phyloP scores from a whole-genome alignment of 2,888 invertebrate species.

The Lasioglossum zephyrum region DNA sequence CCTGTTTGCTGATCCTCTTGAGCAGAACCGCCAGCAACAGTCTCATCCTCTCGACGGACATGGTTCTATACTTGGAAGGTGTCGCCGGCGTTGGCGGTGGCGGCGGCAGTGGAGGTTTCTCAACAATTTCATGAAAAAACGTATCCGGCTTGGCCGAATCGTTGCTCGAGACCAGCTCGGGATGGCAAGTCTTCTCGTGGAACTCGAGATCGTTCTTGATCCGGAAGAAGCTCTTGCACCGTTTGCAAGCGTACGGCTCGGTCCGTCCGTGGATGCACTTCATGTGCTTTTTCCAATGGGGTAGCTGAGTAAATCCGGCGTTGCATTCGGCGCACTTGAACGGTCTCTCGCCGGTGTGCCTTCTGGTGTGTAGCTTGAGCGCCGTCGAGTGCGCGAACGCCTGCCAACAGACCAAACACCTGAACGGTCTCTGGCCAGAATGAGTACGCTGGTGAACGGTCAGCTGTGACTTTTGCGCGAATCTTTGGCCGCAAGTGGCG shows the following conservation, averaged over 20 bases:
- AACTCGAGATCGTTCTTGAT: conserved; percentile 90
- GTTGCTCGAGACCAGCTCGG: conserved; percentile 43
- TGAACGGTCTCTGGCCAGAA: conserved; percentile 92
- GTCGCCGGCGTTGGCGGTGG: not conserved
- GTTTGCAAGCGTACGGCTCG: conserved; percentile 91
- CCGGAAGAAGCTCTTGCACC: conserved; percentile 91
- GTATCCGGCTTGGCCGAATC: not conserved
- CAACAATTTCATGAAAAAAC: conserved; percentile 40
- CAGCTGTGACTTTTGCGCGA: conserved; percentile 93
- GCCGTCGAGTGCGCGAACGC: conserved; percentile 94
- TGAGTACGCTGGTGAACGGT: conserved; percentile 94
- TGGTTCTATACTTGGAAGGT: conserved; percentile 84
- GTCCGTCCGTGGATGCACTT: conserved; percentile 92
- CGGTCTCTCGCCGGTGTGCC: conserved; percentile 94
- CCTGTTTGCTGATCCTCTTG: conserved; percentile 93
- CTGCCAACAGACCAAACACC: conserved; percentile 92
- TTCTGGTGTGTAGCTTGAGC: conserved; percentile 91
- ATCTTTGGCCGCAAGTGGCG: conserved; percentile 91
- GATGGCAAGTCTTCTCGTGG: conserved; percentile 85
- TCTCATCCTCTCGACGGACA: conserved; percentile 91
- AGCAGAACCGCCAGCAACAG: conserved; percentile 92
- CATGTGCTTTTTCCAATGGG: conserved; percentile 96
- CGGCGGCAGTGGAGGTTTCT: conserved; percentile 73
- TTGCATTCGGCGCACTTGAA: conserved; percentile 88
- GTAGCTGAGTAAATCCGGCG: conserved; percentile 91